Evolutionary conservation across 2,888 invertebrate genomes (phyloP).

Genomic region (Phasia obesa): DNA sequence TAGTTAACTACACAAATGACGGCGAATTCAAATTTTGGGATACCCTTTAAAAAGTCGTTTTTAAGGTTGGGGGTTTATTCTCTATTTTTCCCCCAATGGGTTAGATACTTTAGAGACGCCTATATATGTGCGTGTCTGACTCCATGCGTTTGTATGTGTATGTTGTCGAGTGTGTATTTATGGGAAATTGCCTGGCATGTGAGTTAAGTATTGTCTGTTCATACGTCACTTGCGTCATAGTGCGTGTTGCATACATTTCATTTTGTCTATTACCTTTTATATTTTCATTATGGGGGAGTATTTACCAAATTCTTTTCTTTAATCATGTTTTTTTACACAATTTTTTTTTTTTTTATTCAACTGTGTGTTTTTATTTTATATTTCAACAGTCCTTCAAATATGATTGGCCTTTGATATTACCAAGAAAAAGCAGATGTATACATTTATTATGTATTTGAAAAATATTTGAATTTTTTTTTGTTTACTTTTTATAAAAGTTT

Average conservation of each 20-base stretch:
- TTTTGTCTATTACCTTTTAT: conserved; percentile 23
- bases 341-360: background rate
- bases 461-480: background rate
- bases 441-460: background rate
- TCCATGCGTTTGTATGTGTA: background rate
- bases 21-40: too few species aligned
- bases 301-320: conserved; percentile 44
- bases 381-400: conserved; percentile 51
- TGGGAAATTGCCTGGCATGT: conserved; percentile 22
- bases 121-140: background rate
- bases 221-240: conserved; percentile 5
- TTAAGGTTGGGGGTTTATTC: background rate
- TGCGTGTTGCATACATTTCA: conserved; percentile 46
- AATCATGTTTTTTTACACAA: conserved; percentile 35
- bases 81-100: background rate
- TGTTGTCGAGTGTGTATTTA: background rate
- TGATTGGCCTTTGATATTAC: conserved; percentile 58
- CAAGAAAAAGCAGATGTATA: background rate
- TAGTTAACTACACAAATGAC: too few species aligned
- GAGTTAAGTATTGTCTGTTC: background rate
- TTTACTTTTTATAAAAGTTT: too few species aligned
- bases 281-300: conserved; percentile 47
- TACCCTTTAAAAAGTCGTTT: background rate
- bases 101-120: conserved; percentile 3
- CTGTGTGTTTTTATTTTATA: background rate